phyloP scores from a whole-genome alignment of 2,797 vertebrate species.

The Paguma larvata region DNA sequence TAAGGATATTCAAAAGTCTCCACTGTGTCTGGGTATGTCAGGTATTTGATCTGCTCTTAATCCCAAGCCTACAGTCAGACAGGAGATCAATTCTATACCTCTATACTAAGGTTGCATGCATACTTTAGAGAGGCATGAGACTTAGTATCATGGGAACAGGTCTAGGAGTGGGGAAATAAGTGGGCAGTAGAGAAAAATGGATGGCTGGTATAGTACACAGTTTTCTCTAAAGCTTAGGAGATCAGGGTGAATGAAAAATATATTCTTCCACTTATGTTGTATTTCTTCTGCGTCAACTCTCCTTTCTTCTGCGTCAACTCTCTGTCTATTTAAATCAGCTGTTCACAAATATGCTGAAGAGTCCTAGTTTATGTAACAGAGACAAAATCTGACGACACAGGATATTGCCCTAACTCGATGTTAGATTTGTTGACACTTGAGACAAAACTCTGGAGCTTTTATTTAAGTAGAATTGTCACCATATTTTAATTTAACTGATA shows the following conservation, averaged over 20 bases:
- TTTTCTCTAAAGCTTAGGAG: neutral
- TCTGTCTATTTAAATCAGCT: neutral
- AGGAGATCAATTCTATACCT: neutral
- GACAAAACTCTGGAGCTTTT: slow-evolving; percentile 68
- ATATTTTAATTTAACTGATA: slow-evolving; percentile 67
- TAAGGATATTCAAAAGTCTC: neutral
- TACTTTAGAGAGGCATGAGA: neutral
- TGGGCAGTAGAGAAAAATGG: neutral
- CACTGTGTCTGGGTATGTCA: neutral
- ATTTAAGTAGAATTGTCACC: slow-evolving; percentile 74
- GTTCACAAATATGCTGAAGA: neutral
- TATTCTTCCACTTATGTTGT: neutral
- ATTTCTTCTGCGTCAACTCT: neutral
- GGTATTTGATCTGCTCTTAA: neutral
- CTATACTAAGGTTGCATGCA: rapidly evolving
- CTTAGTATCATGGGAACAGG: neutral
- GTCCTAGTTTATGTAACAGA: slow-evolving; percentile 58
- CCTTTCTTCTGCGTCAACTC: neutral
- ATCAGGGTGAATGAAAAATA: neutral
- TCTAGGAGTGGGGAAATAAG: neutral
- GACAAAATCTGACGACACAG: slow-evolving; percentile 43
- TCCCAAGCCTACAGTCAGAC: neutral
- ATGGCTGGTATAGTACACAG: neutral
- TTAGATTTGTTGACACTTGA: slow-evolving; percentile 74
- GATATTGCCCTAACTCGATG: slow-evolving; percentile 16